A percentile compares a stretch with the other conserved stretches of the same genome.
Evolutionary conservation across 1,140 invertebrate species (phyloP).

Genomic region (Solenopsis invicta): DNA sequence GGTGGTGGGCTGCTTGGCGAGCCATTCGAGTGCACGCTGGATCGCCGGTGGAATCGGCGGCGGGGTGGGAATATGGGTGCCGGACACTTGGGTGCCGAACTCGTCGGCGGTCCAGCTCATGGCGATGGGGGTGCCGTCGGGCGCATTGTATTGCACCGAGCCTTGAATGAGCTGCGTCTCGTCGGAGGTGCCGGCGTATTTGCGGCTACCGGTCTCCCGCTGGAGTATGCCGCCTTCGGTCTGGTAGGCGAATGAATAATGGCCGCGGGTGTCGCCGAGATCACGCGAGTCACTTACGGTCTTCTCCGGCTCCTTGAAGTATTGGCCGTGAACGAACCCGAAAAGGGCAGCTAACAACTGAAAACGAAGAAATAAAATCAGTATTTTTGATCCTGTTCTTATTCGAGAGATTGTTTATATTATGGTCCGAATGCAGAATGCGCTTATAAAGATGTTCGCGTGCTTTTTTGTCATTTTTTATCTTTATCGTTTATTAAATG

Average conservation of each 20-base stretch:
- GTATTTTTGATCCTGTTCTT: no score
- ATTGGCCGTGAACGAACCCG: constrained; percentile 74
- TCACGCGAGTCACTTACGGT: constrained; percentile 79
- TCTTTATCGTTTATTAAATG: no score
- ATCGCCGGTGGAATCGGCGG: constrained; percentile 93
- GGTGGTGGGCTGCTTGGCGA: constrained; percentile 85
- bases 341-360: constrained; percentile 72
- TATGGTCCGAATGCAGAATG: no score
- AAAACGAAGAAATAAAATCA: constrained; percentile 32
- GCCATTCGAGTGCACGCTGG: constrained; percentile 91
- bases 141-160: constrained; percentile 88
- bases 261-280: constrained; percentile 83
- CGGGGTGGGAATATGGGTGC: constrained; percentile 91
- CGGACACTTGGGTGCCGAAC: constrained; percentile 86
- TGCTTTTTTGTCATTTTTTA: no score
- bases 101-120: constrained; percentile 87
- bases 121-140: constrained; percentile 87
- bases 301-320: constrained; percentile 84
- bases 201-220: constrained; percentile 84
- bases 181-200: constrained; percentile 85
- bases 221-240: constrained; percentile 87
- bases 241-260: constrained; percentile 85
- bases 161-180: constrained; percentile 87
- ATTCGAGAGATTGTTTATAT: neutral
- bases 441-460: no score